Evolutionary conservation across 2,113 vertebrate genomes (phyloP), one percentile per base, ranked within the genome.

Genomic region (Silurus glanis): DNA sequence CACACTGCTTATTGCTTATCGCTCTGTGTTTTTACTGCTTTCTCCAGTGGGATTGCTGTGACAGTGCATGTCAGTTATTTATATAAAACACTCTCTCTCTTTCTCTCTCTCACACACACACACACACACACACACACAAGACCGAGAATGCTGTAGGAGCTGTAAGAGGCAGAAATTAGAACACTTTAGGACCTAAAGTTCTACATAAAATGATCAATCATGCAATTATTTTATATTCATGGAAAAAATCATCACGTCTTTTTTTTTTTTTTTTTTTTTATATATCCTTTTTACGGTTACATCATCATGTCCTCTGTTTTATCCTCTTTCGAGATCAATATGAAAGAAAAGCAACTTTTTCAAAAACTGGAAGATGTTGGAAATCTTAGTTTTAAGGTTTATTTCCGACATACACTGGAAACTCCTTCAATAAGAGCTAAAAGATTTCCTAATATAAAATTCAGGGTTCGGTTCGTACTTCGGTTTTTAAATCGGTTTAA

Each of bases 21-120:
- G 85, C 78, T 80, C 86, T 59, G 53, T 23, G 66, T 78, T 87
- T 47, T 53, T 66, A 47, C 67, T 76, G 78, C 86, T 75, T 19
- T 14, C 51, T 49, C 81, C 47, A 64, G 16, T 47, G 58, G 78
- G 78, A 80, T 59, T 59, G 78, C 56, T 37, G 49, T 2, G 64
- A 69, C 83, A 9, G 71, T 47, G 71, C n/a, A 49, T 49, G 58
- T 49, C 37, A 49, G 17, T 37, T 37, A 37, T 69, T 69, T 37
- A 69, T 69, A 37, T 16, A 19, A 45, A 12, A 69, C 16, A 37
- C 37, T 37, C 37, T 37, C 37, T 16, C 12, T 16, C 9, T 8
- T 37, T 37, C 37, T 37, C 37, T 16, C 12, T 3, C 9, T 1
- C 37, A 37, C 37, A 37, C 37, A 19, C 58, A 58, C 14, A 66